Conservation (phyloP, 1,140 invertebrate species). For the Asobara japonica region DNA sequence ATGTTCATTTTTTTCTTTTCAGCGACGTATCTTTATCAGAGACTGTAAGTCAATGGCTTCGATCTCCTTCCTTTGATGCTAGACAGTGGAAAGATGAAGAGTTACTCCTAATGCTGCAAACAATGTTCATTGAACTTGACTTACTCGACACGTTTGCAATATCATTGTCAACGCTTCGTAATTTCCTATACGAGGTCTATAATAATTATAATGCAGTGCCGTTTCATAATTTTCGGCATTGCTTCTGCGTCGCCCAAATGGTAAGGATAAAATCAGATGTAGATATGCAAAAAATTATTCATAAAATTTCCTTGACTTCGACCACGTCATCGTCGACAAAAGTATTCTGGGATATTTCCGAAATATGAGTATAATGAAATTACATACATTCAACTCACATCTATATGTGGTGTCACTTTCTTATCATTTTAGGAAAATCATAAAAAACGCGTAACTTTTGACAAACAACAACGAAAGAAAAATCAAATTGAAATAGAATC, state of each 20-base stretch:
- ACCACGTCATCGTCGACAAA: too few species aligned
- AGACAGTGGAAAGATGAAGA: conserved; percentile 87
- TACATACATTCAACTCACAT: too few species aligned
- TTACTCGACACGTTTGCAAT: conserved; percentile 82
- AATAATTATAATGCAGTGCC: conserved; percentile 91
- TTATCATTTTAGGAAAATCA: too few species aligned
- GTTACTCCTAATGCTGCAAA: conserved; percentile 81
- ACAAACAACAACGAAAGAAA: too few species aligned
- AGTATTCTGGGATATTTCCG: too few species aligned
- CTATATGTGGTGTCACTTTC: too few species aligned
- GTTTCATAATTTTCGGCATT: conserved; percentile 91
- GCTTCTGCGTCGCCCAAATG: conserved; percentile 92
- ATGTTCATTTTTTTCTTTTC: conserved; percentile 44
- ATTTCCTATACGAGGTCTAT: conserved; percentile 83
- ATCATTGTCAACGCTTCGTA: conserved; percentile 75
- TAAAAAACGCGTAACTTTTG: too few species aligned
- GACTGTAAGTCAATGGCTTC: conserved; percentile 72
- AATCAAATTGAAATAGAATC: too few species aligned
- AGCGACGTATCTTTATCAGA: conserved; percentile 72
- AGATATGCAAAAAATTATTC: too few species aligned
- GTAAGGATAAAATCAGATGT: conserved; percentile 68
- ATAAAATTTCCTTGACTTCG: too few species aligned
- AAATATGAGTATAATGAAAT: too few species aligned
- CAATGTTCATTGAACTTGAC: conserved; percentile 85
- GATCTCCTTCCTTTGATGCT: conserved; percentile 83